These are phyloP conservation scores for Nothocercus julius DNA, from an alignment of 2,113 vertebrate genomes.

Conservation along the genomic window DNA sequence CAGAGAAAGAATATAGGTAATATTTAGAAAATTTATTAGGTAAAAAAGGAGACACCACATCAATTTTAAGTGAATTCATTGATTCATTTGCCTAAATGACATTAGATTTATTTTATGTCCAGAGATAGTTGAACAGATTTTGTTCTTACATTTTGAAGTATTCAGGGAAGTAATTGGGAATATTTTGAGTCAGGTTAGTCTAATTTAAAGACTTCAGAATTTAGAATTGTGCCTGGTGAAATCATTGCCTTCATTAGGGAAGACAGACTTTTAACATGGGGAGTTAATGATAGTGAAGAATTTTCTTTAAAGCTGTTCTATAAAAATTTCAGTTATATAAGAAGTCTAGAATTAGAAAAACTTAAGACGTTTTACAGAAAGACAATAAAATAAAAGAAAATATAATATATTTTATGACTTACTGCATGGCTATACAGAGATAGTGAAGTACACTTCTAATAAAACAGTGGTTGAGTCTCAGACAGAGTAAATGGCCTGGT, in stretches of 20 bases:
- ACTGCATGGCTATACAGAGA: background rate
- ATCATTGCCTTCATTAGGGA: background rate
- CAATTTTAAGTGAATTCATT: slow-evolving; percentile 17
- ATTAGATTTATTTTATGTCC: slow-evolving; percentile 22
- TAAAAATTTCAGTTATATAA: background rate
- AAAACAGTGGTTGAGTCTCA: background rate
- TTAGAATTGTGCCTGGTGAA: slow-evolving; percentile 8
- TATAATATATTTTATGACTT: background rate
- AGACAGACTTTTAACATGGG: slow-evolving; percentile 12
- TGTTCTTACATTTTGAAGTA: slow-evolving; percentile 29
- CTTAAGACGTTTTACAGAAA: background rate
- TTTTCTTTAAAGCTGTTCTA: background rate
- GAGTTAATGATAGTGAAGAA: background rate
- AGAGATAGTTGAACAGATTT: slow-evolving; percentile 8
- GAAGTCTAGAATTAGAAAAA: background rate
- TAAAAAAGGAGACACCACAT: background rate
- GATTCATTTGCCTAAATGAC: background rate
- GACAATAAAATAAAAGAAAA: background rate
- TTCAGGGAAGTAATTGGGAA: background rate
- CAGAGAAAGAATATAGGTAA: background rate
- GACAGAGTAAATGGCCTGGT: background rate
- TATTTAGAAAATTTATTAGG: slow-evolving; percentile 30
- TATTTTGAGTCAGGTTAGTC: slow-evolving; percentile 15
- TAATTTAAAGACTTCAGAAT: slow-evolving; percentile 9
- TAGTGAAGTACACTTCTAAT: background rate